A percentile compares a stretch with the other conserved stretches of the same genome.
Conservation (phyloP, 1,140 invertebrate species). For the Parapsyche elsis region DNA sequence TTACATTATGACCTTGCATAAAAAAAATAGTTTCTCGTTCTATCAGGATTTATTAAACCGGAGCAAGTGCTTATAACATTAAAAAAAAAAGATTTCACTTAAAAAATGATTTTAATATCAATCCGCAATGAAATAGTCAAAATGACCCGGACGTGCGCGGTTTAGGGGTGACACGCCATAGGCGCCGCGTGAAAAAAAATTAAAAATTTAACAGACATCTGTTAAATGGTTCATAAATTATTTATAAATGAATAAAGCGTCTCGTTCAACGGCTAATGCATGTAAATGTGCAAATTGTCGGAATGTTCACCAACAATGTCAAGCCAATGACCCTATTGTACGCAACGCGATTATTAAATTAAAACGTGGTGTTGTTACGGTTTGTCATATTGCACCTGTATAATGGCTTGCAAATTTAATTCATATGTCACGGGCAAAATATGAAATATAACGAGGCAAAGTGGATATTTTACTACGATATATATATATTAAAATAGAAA, state of each 20-base stretch:
- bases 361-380: too few relatives aligned
- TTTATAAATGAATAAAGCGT: not conserved
- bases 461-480: too few relatives aligned
- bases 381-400: too few relatives aligned
- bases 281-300: slow-evolving; percentile 29
- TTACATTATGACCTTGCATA: slow-evolving; percentile 4
- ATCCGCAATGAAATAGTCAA: not conserved
- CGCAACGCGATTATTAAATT: not conserved
- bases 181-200: not conserved
- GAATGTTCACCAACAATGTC: slow-evolving; percentile 39
- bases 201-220: not conserved
- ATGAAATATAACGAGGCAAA: too few relatives aligned
- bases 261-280: not conserved
- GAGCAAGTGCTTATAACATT: not conserved
- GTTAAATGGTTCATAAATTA: not conserved
- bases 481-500: too few relatives aligned
- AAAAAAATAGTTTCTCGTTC: not conserved
- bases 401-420: too few relatives aligned
- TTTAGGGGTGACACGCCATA: not conserved
- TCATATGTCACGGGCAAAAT: too few relatives aligned
- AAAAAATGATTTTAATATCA: too few relatives aligned
- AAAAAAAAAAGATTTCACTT: too few relatives aligned
- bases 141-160: not conserved
- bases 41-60: not conserved
- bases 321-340: slow-evolving; percentile 38